Conservation (phyloP, 2,113 vertebrate species). For the Nymphicus hollandicus region DNA sequence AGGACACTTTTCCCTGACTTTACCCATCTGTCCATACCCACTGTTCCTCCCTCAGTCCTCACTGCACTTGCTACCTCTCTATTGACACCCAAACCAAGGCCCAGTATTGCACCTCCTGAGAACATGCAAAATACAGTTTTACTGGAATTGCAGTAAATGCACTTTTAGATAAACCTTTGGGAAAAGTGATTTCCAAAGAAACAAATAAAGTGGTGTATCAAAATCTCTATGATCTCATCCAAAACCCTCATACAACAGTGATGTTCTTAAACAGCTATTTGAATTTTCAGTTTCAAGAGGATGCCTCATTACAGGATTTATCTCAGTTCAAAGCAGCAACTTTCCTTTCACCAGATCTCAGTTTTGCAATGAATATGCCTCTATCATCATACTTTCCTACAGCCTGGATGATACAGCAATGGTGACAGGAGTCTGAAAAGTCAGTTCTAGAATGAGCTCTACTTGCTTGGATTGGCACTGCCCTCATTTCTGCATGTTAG, state of each 20-base stretch:
- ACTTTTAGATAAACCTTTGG: not conserved
- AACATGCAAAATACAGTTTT: not conserved
- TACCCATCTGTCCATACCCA: not conserved
- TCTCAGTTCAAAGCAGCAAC: not conserved
- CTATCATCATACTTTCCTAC: not conserved
- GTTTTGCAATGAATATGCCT: not conserved
- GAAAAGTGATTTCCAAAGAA: not conserved
- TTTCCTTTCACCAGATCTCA: not conserved
- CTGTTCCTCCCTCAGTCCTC: not conserved
- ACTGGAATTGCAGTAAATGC: not conserved
- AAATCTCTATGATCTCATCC: not conserved
- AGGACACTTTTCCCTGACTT: not conserved
- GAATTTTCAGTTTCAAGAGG: not conserved
- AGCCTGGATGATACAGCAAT: not conserved
- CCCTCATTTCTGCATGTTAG: not conserved
- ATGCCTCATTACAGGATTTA: not conserved
- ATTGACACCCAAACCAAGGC: fast-evolving
- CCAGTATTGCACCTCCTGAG: no score
- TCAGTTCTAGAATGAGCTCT: not conserved
- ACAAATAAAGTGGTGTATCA: not conserved
- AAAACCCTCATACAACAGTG: not conserved
- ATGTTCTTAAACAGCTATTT: not conserved
- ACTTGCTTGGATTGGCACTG: not conserved
- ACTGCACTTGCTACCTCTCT: not conserved
- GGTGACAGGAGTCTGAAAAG: not conserved